Conservation (phyloP, 2,113 vertebrate genomes). For the Columbina picui region DNA sequence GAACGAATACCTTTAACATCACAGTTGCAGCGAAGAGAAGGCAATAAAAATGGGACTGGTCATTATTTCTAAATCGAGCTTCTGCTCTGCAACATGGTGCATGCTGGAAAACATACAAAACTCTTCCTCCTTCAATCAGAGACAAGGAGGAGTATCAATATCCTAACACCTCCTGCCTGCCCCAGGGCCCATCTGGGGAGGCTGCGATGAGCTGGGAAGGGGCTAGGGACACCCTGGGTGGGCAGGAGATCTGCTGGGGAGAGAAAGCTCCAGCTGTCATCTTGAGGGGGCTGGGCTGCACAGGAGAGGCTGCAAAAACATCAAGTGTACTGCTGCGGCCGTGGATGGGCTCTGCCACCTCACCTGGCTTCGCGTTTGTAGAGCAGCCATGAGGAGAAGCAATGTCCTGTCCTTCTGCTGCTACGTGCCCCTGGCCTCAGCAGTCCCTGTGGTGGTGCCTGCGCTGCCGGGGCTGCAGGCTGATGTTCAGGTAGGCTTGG, state of each 20-base stretch:
- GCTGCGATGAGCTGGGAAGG: background rate
- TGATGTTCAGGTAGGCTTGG: fast-evolving
- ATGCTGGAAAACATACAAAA: background rate
- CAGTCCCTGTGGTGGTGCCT: fast-evolving
- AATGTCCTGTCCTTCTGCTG: background rate
- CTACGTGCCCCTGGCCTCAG: background rate
- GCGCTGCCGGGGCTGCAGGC: background rate
- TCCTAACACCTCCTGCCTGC: background rate
- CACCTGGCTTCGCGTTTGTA: background rate
- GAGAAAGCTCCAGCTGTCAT: background rate
- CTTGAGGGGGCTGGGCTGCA: background rate
- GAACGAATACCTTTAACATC: background rate
- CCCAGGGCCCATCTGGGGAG: background rate
- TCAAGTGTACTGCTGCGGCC: background rate
- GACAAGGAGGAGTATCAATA: background rate
- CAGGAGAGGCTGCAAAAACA: background rate
- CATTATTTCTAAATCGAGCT: background rate
- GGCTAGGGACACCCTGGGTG: fast-evolving
- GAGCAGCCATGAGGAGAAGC: background rate
- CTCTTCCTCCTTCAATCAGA: background rate
- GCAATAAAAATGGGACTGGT: background rate
- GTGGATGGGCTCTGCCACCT: background rate
- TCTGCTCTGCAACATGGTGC: background rate
- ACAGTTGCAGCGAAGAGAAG: background rate
- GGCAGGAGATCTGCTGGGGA: fast-evolving